Evolutionary conservation across 2,797 vertebrate species (phyloP).

Genomic region (Leptatherina wallacei): DNA sequence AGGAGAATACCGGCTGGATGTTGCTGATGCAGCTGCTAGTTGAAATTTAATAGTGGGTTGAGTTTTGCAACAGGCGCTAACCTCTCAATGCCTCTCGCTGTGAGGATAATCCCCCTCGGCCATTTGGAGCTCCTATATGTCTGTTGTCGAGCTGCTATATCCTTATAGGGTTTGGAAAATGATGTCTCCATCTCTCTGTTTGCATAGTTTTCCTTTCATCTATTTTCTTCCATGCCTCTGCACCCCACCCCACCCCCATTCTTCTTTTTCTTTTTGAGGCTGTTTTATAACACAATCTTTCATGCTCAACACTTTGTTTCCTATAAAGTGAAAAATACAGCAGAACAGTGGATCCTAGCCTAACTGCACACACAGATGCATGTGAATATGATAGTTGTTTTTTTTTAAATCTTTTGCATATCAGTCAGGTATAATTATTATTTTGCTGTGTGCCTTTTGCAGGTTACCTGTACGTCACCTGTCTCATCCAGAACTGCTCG

Average conservation of each 20-base stretch:
- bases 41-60: slow-evolving; percentile 58
- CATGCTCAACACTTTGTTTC: not conserved
- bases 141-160: slow-evolving; percentile 42
- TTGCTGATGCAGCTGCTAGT: slow-evolving; percentile 74
- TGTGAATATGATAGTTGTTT: not conserved
- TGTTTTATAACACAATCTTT: not conserved
- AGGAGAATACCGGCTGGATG: slow-evolving; percentile 32
- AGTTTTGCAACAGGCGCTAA: slow-evolving; percentile 48
- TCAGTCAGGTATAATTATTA: not conserved
- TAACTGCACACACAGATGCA: too few species aligned
- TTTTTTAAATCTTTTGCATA: not conserved
- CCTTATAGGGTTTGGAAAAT: slow-evolving; percentile 38
- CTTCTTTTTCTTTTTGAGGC: not conserved
- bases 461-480: slow-evolving; percentile 92
- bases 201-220: not conserved
- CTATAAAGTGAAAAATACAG: not conserved
- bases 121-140: slow-evolving; percentile 37
- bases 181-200: slow-evolving; percentile 34
- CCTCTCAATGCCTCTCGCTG: slow-evolving; percentile 42
- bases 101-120: slow-evolving; percentile 55
- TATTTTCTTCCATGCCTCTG: not conserved
- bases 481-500: slow-evolving; percentile 92
- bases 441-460: slow-evolving; percentile 39
- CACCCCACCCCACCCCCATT: too few species aligned
- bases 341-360: too few species aligned